A percentile compares a stretch with the other conserved stretches of the same genome.
Conservation (phyloP, 2,113 vertebrate genomes). For the Nothocercus nigrocapillus region DNA sequence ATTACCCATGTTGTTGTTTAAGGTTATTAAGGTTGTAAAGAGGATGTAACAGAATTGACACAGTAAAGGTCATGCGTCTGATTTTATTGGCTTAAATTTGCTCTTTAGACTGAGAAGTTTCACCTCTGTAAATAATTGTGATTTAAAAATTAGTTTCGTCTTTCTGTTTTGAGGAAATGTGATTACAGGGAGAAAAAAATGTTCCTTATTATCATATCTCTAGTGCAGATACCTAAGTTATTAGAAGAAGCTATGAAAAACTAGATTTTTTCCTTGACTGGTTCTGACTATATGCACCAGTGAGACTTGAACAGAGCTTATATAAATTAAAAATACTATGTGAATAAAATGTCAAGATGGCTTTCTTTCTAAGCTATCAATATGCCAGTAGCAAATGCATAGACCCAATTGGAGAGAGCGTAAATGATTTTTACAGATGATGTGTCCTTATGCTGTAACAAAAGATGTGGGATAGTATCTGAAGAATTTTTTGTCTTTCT, state of each 20-base stretch:
- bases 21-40: background rate
- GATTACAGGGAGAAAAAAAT: background rate
- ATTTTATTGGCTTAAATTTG: background rate
- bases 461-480: slow-evolving; percentile 3
- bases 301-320: slow-evolving; percentile 33
- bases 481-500: slow-evolving; percentile 14
- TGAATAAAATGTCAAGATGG: slow-evolving; percentile 65
- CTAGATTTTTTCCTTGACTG: slow-evolving; percentile 25
- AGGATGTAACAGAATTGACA: background rate
- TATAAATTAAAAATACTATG: slow-evolving; percentile 62
- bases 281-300: slow-evolving; percentile 43
- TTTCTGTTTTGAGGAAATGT: background rate
- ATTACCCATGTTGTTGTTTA: background rate
- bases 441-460: slow-evolving; percentile 52
- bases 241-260: slow-evolving; percentile 5
- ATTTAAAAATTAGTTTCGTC: background rate
- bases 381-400: slow-evolving; percentile 52
- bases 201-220: background rate
- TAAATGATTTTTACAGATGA: slow-evolving; percentile 67
- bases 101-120: background rate
- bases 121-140: background rate
- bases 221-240: slow-evolving; percentile 8
- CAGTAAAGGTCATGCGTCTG: background rate
- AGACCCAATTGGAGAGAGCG: slow-evolving; percentile 29
- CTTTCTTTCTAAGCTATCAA: slow-evolving; percentile 46